Evolutionary conservation across 2,797 vertebrate genomes (phyloP).

Genomic region (Pangasius krempfi): DNA sequence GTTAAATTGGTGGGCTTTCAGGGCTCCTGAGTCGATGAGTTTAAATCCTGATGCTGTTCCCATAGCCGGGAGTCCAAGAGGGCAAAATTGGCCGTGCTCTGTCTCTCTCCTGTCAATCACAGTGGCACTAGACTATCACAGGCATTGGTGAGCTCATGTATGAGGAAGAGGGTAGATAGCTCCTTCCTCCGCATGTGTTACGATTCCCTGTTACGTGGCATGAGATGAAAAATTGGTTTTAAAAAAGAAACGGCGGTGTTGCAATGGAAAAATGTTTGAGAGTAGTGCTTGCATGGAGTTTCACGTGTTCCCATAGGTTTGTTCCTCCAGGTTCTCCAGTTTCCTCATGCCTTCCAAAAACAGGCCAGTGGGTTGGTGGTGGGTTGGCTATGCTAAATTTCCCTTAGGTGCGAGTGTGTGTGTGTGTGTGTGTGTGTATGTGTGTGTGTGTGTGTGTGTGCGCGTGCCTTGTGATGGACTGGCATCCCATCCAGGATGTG

Average conservation of each 20-base stretch:
- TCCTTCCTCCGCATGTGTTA: background rate
- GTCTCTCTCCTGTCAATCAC: background rate
- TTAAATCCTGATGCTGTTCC: background rate
- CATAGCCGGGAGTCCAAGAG: background rate
- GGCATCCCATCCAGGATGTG: background rate
- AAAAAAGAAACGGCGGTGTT: too few relatives aligned
- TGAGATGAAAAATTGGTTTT: too few relatives aligned
- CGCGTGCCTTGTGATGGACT: too few relatives aligned
- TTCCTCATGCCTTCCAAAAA: background rate
- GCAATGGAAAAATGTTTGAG: background rate
- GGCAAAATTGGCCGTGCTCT: background rate
- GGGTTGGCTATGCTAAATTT: background rate
- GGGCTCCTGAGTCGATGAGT: background rate
- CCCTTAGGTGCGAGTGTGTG: background rate
- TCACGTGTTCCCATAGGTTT: background rate
- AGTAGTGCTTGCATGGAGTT: too few relatives aligned
- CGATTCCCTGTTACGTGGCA: background rate
- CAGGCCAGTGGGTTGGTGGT: background rate
- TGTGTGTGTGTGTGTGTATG: background rate
- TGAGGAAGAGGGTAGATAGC: background rate
- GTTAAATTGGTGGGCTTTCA: background rate
- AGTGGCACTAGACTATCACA: background rate
- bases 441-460: too few relatives aligned
- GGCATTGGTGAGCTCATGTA: background rate
- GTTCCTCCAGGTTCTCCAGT: background rate